phyloP scores from a whole-genome alignment of 2,888 invertebrate genomes.

The Hanleya hanleyi region DNA sequence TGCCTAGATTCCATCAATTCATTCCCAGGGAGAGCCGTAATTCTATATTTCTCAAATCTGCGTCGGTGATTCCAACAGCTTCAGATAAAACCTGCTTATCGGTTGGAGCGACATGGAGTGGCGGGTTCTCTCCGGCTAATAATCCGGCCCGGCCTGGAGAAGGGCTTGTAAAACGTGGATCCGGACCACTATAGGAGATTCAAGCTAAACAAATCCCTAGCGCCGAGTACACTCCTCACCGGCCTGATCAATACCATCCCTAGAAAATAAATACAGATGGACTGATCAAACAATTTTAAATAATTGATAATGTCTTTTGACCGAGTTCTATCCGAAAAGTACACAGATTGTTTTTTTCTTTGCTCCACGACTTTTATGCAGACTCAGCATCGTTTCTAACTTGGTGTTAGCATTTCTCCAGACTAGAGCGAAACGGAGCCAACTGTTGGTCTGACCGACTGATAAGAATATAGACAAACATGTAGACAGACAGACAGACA shows the following conservation, averaged over 20 bases:
- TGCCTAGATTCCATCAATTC: neutral
- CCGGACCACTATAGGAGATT: neutral
- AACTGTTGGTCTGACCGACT: too few species aligned
- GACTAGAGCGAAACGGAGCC: too few species aligned
- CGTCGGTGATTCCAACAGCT: neutral
- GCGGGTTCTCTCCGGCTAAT: neutral
- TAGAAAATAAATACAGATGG: conserved; percentile 9
- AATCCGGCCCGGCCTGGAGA: neutral
- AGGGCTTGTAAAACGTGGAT: conserved; percentile 5
- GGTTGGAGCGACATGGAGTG: neutral
- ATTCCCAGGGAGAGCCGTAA: neutral
- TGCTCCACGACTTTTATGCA: neutral
- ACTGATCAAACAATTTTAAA: conserved; percentile 11
- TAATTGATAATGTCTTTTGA: conserved; percentile 6
- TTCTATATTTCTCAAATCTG: neutral
- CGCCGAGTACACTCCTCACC: neutral
- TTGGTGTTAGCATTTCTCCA: too few species aligned
- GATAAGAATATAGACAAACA: too few species aligned
- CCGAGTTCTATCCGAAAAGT: neutral
- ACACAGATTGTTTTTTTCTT: neutral
- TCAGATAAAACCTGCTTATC: conserved; percentile 2
- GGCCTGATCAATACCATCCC: neutral
- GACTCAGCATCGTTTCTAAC: neutral
- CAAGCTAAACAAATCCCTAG: neutral
- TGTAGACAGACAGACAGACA: too few species aligned